Percentiles rank a stretch among this genome's conserved stretches.
phyloP scores from a whole-genome alignment of 35 echinoderm and acorn worm species.

The Anneissia japonica region DNA sequence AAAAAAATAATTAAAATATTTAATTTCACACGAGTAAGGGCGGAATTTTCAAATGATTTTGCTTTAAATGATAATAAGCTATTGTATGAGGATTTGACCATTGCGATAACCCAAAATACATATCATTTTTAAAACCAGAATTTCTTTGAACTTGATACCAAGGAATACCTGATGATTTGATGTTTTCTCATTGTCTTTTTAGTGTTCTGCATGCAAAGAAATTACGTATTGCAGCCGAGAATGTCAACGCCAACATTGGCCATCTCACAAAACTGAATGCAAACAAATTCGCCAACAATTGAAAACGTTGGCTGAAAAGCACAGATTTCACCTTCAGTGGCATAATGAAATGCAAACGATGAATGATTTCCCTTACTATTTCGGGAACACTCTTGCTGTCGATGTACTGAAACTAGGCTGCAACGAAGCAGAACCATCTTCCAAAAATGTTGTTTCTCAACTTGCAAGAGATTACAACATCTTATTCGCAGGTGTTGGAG shows the following conservation, averaged over 20 bases:
- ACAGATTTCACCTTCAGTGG: too few species aligned
- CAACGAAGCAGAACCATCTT: conserved; percentile 25
- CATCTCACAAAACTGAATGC: conserved; percentile 15
- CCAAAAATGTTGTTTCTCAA: neutral
- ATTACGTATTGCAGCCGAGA: conserved; percentile 19
- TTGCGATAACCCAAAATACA: too few species aligned
- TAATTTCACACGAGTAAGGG: too few species aligned
- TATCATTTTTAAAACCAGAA: too few species aligned
- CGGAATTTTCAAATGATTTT: too few species aligned
- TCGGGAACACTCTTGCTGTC: conserved; percentile 48
- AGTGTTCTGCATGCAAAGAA: conserved; percentile 27
- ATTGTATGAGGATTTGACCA: too few species aligned
- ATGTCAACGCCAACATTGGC: conserved; percentile 15
- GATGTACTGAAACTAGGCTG: conserved; percentile 47
- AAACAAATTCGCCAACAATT: neutral
- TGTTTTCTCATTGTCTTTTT: too few species aligned
- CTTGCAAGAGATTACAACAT: conserved; percentile 9
- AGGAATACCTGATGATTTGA: too few species aligned
- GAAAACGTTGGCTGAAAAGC: neutral
- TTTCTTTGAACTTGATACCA: too few species aligned
- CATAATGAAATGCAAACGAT: too few species aligned
- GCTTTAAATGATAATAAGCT: too few species aligned
- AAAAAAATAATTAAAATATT: too few species aligned
- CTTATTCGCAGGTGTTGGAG: conserved; percentile 38
- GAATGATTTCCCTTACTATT: conserved; percentile 25